These are phyloP conservation scores for Lacanobia oleracea DNA, from an alignment of 2,888 invertebrate genomes.

Conservation along the genomic window DNA sequence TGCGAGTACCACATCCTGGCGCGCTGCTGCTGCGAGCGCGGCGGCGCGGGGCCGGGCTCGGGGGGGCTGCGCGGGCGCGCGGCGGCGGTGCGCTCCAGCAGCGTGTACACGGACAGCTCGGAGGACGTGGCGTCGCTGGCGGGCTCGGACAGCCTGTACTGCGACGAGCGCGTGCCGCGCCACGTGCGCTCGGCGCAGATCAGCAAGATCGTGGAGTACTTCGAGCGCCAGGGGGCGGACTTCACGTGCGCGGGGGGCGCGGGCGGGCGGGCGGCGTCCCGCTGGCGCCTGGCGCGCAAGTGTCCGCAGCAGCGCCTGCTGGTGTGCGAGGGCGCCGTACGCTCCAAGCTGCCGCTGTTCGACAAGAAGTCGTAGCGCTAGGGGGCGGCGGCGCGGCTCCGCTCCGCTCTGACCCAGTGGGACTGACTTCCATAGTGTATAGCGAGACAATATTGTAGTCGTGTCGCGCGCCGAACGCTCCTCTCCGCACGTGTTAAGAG, in stretches of 20 bases:
- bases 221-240: slow-evolving; percentile 94
- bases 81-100: slow-evolving; percentile 91
- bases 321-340: slow-evolving; percentile 96
- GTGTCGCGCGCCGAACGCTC: slow-evolving; percentile 23
- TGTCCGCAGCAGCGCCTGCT: slow-evolving; percentile 92
- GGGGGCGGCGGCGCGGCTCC: neutral
- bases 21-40: slow-evolving; percentile 82
- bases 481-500: slow-evolving; percentile 41
- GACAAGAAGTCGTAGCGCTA: slow-evolving; percentile 91
- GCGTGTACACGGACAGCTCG: slow-evolving; percentile 96
- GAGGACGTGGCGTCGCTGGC: slow-evolving; percentile 96
- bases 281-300: slow-evolving; percentile 74
- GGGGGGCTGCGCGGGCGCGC: slow-evolving; percentile 71
- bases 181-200: slow-evolving; percentile 93
- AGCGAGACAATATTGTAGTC: slow-evolving; percentile 54
- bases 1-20: slow-evolving; percentile 80
- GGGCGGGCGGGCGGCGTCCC: slow-evolving; percentile 77
- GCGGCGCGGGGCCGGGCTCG: too few species aligned
- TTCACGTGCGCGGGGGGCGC: slow-evolving; percentile 86
- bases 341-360: slow-evolving; percentile 96
- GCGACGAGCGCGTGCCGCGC: slow-evolving; percentile 92
- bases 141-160: slow-evolving; percentile 93
- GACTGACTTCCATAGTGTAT: slow-evolving; percentile 60
- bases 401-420: too few species aligned
- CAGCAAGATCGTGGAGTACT: slow-evolving; percentile 96